Base-by-base conservation (phyloP, 35 echinoderm and acorn worm genomes). In the Acanthaster planci region DNA sequence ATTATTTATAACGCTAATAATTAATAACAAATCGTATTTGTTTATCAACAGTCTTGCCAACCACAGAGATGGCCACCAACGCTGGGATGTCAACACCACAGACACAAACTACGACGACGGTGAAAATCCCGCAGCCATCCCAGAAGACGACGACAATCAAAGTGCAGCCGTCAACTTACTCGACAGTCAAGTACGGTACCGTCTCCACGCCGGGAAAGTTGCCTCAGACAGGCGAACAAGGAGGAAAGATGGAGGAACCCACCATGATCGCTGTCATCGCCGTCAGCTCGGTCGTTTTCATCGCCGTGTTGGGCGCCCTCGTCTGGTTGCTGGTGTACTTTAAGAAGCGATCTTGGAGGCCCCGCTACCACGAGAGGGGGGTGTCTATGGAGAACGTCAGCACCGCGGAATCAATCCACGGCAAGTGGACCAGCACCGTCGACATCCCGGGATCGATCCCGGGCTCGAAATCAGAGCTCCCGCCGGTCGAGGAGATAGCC, bases 311-410 rank as follows among this genome's bases (percentile, higher is more conserved):
- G 10, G 23, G 22, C 64, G 14, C 64, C 64, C 14, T 72, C 26
- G 2, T 72, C 10, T 72, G 64, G 64, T 31, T 72, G 23, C 14
- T 72, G 64, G 19, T 34, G 8, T 72, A 72, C 34, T 30, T 72
- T 34, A 72, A 72, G 34, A 72, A 72, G 64, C 18, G 64, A 26
- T 72, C 64, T 10, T 72, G 64, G 64, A 21, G 23, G 4, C 64
- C 64, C 15, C 7, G 1, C n/a, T 72, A 72, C 26, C 29, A 72
- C 19, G 64, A 72, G 64, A 72, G 64, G 64, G 64, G 64, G 64
- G 18, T 72, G 18, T 72, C 64, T 8, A 72, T 72, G 64, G 64
- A 72, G 64, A 72, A 72, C 64, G 64, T 72, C 34, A 35, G 26
- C 64, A 72, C 22, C 42, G 2, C 64, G 15, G 64, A 26, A 5